phyloP scores from a whole-genome alignment of 2,113 vertebrate genomes.

The Telmatochromis sp. region DNA sequence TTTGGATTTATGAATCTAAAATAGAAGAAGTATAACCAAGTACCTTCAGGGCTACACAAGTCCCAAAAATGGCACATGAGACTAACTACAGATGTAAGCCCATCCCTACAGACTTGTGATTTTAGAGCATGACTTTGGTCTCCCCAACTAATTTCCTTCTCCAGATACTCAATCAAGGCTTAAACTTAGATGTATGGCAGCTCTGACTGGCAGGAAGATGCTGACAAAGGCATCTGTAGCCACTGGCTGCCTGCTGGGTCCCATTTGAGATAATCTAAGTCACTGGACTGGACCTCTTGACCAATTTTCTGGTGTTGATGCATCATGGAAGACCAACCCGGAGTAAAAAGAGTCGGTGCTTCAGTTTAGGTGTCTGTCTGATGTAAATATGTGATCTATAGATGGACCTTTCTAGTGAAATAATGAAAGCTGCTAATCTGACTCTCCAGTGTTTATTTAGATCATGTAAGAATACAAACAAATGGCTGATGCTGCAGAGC shows the following conservation, averaged over 20 bases:
- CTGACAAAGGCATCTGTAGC: background rate
- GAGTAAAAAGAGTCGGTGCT: background rate
- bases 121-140: background rate
- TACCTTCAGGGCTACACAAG: background rate
- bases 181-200: background rate
- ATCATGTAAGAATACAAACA: background rate
- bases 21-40: background rate
- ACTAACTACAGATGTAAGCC: background rate
- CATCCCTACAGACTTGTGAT: background rate
- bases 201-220: background rate
- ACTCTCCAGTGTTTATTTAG: background rate
- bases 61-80: background rate
- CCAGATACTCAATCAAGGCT: background rate
- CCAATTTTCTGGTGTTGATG: background rate
- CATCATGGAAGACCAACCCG: fast-evolving
- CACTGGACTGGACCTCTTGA: background rate
- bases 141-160: background rate
- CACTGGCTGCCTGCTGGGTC: background rate
- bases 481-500: background rate
- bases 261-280: fast-evolving
- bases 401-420: background rate
- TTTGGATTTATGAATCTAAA: background rate
- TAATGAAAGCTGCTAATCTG: background rate
- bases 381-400: background rate
- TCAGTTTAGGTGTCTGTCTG: background rate